These are phyloP conservation scores for Acanthurus leucopareius DNA, from an alignment of 2,797 vertebrate genomes.

Conservation along the genomic window DNA sequence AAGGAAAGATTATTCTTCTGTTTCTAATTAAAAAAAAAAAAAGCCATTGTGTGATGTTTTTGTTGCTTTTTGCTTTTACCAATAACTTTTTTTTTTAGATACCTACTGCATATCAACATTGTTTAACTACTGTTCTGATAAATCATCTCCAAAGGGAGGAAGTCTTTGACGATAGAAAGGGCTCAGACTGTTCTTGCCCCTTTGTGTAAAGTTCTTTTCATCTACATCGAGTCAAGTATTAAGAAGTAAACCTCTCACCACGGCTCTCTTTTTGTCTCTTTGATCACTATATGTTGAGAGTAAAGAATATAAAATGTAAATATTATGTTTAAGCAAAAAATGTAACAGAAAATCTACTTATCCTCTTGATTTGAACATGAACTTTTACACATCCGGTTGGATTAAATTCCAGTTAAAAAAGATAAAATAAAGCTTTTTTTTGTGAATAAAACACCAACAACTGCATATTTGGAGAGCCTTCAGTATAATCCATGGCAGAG, in stretches of 20 bases:
- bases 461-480: background rate
- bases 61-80: no score
- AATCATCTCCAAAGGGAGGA: background rate
- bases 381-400: background rate
- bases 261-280: background rate
- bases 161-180: background rate
- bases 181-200: background rate
- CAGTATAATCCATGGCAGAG: conserved; percentile 14
- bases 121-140: background rate
- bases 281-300: background rate
- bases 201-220: background rate
- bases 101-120: background rate
- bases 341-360: background rate
- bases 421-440: background rate
- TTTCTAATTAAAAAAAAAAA: background rate
- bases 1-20: background rate
- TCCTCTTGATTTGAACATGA: background rate
- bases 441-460: background rate
- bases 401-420: background rate
- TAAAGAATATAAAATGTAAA: no score
- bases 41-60: no score
- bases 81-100: background rate
- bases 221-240: background rate
- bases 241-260: background rate
- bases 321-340: background rate